Conservation (phyloP, 2,797 vertebrate genomes). For the Neoniphon sammara region DNA sequence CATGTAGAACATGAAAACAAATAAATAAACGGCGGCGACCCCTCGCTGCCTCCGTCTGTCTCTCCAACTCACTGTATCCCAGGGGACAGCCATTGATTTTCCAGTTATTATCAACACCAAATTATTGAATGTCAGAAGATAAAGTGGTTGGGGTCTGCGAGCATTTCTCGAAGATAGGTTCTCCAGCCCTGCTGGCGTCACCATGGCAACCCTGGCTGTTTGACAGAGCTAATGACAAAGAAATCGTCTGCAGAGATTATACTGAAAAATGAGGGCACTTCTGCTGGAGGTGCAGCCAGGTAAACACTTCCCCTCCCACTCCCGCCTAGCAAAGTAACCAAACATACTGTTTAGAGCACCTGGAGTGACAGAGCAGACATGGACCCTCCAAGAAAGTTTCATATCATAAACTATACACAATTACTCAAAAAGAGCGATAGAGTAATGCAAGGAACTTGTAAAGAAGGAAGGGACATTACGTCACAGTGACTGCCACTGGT, state of each 20-base stretch:
- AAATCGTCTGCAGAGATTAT: conserved; percentile 80
- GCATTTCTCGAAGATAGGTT: conserved; percentile 85
- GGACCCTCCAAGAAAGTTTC: conserved; percentile 27
- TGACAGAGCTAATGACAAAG: conserved; percentile 86
- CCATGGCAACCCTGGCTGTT: conserved; percentile 84
- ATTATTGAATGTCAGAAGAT: conserved; percentile 93
- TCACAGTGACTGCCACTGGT: too few species aligned
- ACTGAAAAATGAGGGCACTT: conserved; percentile 73
- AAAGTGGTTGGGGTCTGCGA: conserved; percentile 85
- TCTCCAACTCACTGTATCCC: conserved; percentile 79
- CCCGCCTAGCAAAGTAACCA: conserved; percentile 10
- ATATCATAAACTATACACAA: background rate
- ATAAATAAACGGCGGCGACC: conserved; percentile 48
- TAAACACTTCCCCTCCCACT: background rate
- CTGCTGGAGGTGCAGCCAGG: conserved; percentile 30
- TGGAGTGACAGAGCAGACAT: conserved; percentile 3
- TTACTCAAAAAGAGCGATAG: background rate
- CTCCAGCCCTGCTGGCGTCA: conserved; percentile 76
- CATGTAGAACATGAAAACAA: conserved; percentile 43
- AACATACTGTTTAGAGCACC: background rate
- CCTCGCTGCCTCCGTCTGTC: conserved; percentile 56
- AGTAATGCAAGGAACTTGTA: background rate
- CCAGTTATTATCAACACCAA: conserved; percentile 91
- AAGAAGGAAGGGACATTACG: too few species aligned
- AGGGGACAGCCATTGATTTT: conserved; percentile 88